phyloP scores from a whole-genome alignment of 2,888 invertebrate genomes.

The Ectemnius cavifrons region DNA sequence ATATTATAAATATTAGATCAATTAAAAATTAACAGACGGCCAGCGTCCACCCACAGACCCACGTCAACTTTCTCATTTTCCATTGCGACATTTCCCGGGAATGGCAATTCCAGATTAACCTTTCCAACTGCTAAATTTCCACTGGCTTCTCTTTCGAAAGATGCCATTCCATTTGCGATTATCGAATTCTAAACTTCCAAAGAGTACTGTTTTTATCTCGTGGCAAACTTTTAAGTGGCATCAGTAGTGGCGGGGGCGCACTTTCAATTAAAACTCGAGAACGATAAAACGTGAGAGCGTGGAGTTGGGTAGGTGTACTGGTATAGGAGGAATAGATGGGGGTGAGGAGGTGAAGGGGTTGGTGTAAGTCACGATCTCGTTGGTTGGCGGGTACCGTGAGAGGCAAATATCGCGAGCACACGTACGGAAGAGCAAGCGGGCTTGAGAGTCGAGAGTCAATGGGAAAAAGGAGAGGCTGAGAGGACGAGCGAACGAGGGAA shows the following conservation, averaged over 20 bases:
- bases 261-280: neutral
- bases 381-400: conserved; percentile 23
- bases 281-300: neutral
- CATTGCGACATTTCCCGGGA: conserved; percentile 37
- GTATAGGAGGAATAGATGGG: too few relatives aligned
- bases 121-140: too few relatives aligned
- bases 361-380: conserved; percentile 39
- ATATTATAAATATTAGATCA: conserved; percentile 74
- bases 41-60: conserved; percentile 32
- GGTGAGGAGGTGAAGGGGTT: too few relatives aligned
- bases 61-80: conserved; percentile 16
- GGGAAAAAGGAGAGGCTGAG: conserved; percentile 45
- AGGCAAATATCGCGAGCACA: conserved; percentile 49
- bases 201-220: too few relatives aligned
- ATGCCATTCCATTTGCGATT: too few relatives aligned
- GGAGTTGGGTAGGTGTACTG: neutral
- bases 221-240: too few relatives aligned
- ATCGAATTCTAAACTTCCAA: too few relatives aligned
- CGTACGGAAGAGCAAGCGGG: conserved; percentile 46
- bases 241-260: conserved; percentile 42
- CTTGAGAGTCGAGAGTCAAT: conserved; percentile 13
- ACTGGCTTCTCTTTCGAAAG: too few relatives aligned
- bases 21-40: conserved; percentile 70
- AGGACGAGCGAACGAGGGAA: conserved; percentile 35
- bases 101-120: conserved; percentile 57